Evolutionary conservation across 2,888 invertebrate species (phyloP).

Genomic region (Drosophila meridiana): DNA sequence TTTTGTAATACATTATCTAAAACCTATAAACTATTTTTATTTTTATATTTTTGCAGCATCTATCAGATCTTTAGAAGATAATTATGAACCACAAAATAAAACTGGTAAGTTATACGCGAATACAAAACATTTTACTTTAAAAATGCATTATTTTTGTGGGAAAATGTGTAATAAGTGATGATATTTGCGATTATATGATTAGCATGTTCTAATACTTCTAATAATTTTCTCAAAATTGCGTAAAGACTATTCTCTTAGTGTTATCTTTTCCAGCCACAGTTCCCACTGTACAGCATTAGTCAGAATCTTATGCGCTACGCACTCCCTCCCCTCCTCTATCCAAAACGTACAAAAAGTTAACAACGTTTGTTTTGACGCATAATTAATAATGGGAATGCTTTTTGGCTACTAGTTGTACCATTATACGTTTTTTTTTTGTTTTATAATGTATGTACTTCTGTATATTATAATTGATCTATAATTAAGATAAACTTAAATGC

Average conservation of each 20-base stretch:
- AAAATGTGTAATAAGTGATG: no score
- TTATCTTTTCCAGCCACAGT: no score
- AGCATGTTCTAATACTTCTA: no score
- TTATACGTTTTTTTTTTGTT: constrained; percentile 34
- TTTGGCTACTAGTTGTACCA: constrained; percentile 44
- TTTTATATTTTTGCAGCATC: constrained; percentile 1
- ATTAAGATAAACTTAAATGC: constrained; percentile 73
- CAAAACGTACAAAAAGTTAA: constrained; percentile 26
- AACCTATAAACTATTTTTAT: background rate
- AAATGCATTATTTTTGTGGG: no score
- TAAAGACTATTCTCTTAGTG: background rate
- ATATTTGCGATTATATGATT: no score
- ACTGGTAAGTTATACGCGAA: background rate
- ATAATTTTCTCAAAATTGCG: background rate
- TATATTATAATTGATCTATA: constrained; percentile 76
- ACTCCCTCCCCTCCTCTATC: background rate
- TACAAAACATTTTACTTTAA: background rate
- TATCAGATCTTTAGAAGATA: constrained; percentile 3
- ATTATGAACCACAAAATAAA: background rate
- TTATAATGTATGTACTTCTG: constrained; percentile 35
- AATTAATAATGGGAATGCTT: constrained; percentile 44
- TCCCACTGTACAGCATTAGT: constrained; percentile 8
- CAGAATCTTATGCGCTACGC: constrained; percentile 14
- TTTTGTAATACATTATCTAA: background rate
- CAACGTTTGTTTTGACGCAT: constrained; percentile 52